Conservation (phyloP, 2,797 vertebrate genomes). For the Microchirus variegatus region DNA sequence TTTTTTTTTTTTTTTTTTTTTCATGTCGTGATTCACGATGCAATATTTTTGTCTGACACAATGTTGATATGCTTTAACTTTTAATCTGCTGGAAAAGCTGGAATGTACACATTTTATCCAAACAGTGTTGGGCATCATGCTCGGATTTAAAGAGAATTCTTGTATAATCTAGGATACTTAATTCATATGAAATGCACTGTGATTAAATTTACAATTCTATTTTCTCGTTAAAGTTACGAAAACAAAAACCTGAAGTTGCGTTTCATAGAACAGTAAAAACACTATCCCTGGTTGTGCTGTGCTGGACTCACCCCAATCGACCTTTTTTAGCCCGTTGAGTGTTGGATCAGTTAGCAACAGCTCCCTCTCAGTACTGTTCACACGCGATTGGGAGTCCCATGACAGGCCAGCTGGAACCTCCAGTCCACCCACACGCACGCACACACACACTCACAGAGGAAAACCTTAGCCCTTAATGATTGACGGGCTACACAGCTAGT, state of each 20-base stretch:
- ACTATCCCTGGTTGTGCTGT: constrained; percentile 30
- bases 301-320: constrained; percentile 52
- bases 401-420: constrained; percentile 74
- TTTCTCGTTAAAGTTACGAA: not conserved
- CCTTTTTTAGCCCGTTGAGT: constrained; percentile 63
- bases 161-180: too few species aligned
- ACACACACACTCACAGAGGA: constrained; percentile 22
- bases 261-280: constrained; percentile 8
- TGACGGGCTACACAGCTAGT: not conserved
- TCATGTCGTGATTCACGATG: not conserved
- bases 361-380: constrained; percentile 61
- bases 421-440: constrained; percentile 38
- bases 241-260: not conserved
- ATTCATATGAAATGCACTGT: too few species aligned
- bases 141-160: too few species aligned
- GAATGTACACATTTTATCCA: too few species aligned
- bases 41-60: not conserved
- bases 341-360: constrained; percentile 55
- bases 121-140: not conserved
- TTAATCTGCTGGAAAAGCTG: too few species aligned
- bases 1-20: constrained; percentile 38
- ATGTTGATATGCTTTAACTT: too few species aligned
- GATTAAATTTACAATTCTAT: not conserved
- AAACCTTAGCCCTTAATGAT: constrained; percentile 1
- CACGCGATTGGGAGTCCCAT: constrained; percentile 75